Conservation (phyloP, 2,888 invertebrate species). For the Anticlea derivata region DNA sequence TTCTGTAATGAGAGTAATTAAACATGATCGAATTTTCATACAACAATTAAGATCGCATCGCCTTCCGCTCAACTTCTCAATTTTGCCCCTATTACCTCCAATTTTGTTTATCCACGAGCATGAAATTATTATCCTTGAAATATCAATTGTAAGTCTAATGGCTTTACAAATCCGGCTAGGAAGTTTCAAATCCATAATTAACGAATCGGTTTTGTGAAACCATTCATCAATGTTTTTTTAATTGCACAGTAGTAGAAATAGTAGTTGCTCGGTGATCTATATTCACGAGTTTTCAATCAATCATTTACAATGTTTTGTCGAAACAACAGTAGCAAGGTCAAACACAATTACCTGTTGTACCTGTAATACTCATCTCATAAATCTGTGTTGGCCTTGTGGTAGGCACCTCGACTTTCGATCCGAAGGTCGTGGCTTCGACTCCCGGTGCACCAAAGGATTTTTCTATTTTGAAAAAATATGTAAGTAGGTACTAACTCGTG, state of each 20-base stretch:
- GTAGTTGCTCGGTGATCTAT: slow-evolving; percentile 2
- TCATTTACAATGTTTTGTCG: slow-evolving; percentile 19
- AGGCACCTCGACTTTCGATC: too few species aligned
- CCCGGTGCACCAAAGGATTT: too few species aligned
- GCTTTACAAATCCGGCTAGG: slow-evolving; percentile 13
- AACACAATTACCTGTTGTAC: neutral
- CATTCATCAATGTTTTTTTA: slow-evolving; percentile 24
- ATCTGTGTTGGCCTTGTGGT: too few species aligned
- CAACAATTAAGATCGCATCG: neutral
- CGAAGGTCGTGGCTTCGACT: too few species aligned
- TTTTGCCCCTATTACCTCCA: slow-evolving; percentile 1
- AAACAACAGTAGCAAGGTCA: slow-evolving; percentile 21
- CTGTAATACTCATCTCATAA: too few species aligned
- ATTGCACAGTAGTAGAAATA: slow-evolving; percentile 22
- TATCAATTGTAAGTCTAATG: neutral
- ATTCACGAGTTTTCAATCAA: slow-evolving; percentile 24
- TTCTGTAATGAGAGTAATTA: neutral
- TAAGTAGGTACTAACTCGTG: too few species aligned
- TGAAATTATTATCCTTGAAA: slow-evolving; percentile 5
- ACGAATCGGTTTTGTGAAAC: slow-evolving; percentile 5
- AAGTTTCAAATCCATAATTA: slow-evolving; percentile 18
- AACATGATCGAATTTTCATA: slow-evolving; percentile 1
- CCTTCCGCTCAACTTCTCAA: neutral
- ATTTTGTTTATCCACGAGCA: neutral
- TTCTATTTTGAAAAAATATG: too few species aligned